phyloP scores from a whole-genome alignment of 2,113 vertebrate species.

The Lipophrys pholis region DNA sequence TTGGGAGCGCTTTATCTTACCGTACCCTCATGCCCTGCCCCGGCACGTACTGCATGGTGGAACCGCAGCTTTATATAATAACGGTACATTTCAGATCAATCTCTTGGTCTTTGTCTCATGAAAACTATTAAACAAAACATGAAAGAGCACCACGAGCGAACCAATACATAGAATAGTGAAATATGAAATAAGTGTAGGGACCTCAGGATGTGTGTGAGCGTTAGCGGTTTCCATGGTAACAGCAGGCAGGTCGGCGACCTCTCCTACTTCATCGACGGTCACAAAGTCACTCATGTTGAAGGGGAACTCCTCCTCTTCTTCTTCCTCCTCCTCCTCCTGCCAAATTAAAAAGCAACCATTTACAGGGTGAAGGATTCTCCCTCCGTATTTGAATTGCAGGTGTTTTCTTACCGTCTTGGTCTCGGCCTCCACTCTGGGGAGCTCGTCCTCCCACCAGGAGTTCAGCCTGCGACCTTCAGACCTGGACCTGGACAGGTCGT shows the following conservation, averaged over 20 bases:
- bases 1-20: too few relatives aligned
- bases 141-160: too few relatives aligned
- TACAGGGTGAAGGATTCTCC: too few relatives aligned
- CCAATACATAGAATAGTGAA: too few relatives aligned
- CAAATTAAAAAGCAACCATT: background rate
- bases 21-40: too few relatives aligned
- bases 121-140: too few relatives aligned
- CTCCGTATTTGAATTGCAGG: too few relatives aligned
- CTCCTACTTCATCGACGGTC: conserved; percentile 77
- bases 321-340: conserved; percentile 36
- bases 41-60: too few relatives aligned
- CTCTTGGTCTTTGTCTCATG: too few relatives aligned
- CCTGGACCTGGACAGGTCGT: background rate
- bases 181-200: too few relatives aligned
- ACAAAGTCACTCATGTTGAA: conserved; percentile 79
- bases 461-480: conserved; percentile 28
- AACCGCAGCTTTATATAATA: too few relatives aligned
- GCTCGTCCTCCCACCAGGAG: conserved; percentile 20
- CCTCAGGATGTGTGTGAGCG: background rate
- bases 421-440: background rate
- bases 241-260: conserved; percentile 60
- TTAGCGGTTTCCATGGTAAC: conserved; percentile 21
- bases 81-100: too few relatives aligned
- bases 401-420: conserved; percentile 44
- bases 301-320: conserved; percentile 51